phyloP scores from a whole-genome alignment of 2,888 invertebrate species.

The Melanotus villosus region DNA sequence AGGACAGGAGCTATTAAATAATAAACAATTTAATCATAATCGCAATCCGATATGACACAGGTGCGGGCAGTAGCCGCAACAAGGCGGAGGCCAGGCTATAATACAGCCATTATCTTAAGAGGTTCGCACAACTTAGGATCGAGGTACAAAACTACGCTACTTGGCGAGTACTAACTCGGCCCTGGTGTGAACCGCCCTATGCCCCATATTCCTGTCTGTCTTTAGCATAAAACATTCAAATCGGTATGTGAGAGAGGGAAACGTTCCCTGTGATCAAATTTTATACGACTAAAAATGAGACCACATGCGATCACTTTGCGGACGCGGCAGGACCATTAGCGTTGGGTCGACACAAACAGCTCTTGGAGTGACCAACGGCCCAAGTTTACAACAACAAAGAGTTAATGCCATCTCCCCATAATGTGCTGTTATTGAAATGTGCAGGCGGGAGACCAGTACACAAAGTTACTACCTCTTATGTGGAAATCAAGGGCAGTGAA shows the following conservation, averaged over 20 bases:
- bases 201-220: conserved; percentile 35
- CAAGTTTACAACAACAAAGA: conserved; percentile 63
- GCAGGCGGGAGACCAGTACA: conserved; percentile 54
- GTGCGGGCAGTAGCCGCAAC: conserved; percentile 58
- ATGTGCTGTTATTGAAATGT: conserved; percentile 61
- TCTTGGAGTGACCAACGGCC: conserved; percentile 60
- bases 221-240: conserved; percentile 33
- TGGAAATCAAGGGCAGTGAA: conserved; percentile 17
- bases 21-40: conserved; percentile 58
- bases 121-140: conserved; percentile 58
- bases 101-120: conserved; percentile 64
- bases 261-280: conserved; percentile 13
- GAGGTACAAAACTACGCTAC: conserved; percentile 50
- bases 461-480: conserved; percentile 37
- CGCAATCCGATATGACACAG: conserved; percentile 57
- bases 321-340: conserved; percentile 57
- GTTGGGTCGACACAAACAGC: conserved; percentile 56
- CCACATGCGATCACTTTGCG: conserved; percentile 54
- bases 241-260: conserved; percentile 30
- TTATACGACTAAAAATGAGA: conserved; percentile 37
- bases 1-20: conserved; percentile 41
- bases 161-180: conserved; percentile 31
- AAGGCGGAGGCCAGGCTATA: conserved; percentile 58
- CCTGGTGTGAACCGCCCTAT: conserved; percentile 1
- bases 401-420: conserved; percentile 60